Conservation (phyloP, 2,797 vertebrate genomes). For the Enteromius radiatus region DNA sequence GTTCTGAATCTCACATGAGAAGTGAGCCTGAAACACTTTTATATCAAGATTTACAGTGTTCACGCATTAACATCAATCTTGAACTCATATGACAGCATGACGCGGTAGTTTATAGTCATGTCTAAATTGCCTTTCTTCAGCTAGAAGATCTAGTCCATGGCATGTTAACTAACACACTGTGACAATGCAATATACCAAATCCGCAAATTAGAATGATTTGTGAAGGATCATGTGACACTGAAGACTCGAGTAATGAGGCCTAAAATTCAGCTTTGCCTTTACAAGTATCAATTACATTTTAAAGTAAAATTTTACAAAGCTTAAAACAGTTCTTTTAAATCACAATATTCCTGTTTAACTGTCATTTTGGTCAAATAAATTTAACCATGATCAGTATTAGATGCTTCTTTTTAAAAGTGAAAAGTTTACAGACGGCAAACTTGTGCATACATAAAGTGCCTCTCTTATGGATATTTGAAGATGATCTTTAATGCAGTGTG, state of each 20-base stretch:
- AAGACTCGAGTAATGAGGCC: not conserved
- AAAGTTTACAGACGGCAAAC: not conserved
- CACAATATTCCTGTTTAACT: not conserved
- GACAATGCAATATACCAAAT: not conserved
- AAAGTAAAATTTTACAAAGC: too few species aligned
- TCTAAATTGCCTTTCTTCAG: not conserved
- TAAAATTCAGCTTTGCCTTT: not conserved
- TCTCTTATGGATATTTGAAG: too few species aligned
- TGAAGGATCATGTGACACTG: slow-evolving; percentile 2
- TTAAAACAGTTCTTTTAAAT: too few species aligned
- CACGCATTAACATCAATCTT: not conserved
- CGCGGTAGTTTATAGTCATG: not conserved
- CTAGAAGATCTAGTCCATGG: not conserved
- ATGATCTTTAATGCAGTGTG: too few species aligned
- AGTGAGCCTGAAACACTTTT: too few species aligned
- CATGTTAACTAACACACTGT: not conserved
- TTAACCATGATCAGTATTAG: not conserved
- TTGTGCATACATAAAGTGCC: not conserved
- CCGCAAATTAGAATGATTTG: not conserved
- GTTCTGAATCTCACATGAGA: not conserved
- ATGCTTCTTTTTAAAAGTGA: not conserved
- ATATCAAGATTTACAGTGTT: not conserved
- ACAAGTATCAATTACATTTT: not conserved
- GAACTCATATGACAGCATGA: not conserved
- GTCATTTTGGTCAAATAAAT: not conserved